Base-by-base conservation (phyloP, 1,140 invertebrate genomes). In the Caenorhabditis tropicalis region DNA sequence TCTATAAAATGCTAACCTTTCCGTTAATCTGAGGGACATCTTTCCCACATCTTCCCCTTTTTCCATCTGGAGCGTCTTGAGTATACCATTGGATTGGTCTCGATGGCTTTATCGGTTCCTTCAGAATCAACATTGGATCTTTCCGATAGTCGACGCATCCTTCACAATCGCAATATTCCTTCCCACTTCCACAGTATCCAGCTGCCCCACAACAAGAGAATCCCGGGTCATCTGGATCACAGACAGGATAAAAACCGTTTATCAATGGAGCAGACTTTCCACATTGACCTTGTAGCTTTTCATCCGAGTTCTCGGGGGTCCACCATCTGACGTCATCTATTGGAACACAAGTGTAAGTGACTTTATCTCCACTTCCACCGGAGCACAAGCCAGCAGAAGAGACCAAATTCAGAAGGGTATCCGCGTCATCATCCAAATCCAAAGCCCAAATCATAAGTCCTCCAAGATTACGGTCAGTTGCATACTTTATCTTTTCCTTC, bases 401-500 rank as follows among this genome's bases (percentile, higher is more conserved):
- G 4, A 81, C 48, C 31, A 82, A 36, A 9, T 88, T 84, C 3
- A 90, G 48, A 48, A 90, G 58, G 3, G 88, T 85, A n/a, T 79
- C 49, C 3, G 84, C 51, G 53, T 87, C 86, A 91, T 98, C 96
- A 86, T 98, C 96, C 88, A 96, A 96, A 91, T 98, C 96, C 85
- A 98, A 94, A 2, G 96, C 95, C 56, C 94, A 93, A 6, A 96
- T 92, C 12, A 95, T 95, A 56, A 95, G 94, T 88, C 95, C 96
- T 88, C 96, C 96, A 12, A 98, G 92, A 82, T 94, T 92, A 84
- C 94, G 93, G 74, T 93, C 93, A 85, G 94, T 93, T 6, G 95
- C 93, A 85, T 94, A 94, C 84, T 88, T 29, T 16, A 86, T 51
- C 74, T 90, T 90, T 27, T 87, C 82, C 27, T 46, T 83, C 1